Percentiles rank a stretch among this genome's conserved stretches.
Evolutionary conservation across 2,888 invertebrate species (phyloP).

Genomic region (Tetramorium bicarinatum): DNA sequence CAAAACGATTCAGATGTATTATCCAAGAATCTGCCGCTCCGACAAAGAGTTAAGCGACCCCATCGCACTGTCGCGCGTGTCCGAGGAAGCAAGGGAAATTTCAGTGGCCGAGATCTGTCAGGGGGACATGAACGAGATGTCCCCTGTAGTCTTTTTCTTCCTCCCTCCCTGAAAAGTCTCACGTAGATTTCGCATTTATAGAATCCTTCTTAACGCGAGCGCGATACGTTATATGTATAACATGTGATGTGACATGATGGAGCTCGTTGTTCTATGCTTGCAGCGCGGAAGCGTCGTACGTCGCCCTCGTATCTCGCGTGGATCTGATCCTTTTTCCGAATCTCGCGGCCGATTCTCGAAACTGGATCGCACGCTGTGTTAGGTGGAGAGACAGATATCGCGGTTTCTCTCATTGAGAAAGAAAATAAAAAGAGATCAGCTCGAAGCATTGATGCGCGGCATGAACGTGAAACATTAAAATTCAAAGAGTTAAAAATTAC

Average conservation of each 20-base stretch:
- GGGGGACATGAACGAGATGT: conserved; percentile 58
- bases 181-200: conserved; percentile 60
- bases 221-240: conserved; percentile 71
- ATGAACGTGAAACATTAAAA: not conserved
- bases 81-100: conserved; percentile 31
- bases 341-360: not conserved
- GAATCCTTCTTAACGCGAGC: conserved; percentile 73
- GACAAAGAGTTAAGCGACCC: conserved; percentile 17
- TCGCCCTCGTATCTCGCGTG: not conserved
- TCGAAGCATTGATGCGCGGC: not conserved
- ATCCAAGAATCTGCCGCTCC: not conserved
- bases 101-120: conserved; percentile 20
- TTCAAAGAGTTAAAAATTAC: not conserved
- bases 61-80: conserved; percentile 7
- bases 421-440: not conserved
- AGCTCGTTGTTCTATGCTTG: conserved; percentile 35
- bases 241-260: conserved; percentile 44
- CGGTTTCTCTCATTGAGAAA: not conserved
- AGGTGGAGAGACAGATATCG: not conserved
- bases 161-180: conserved; percentile 11
- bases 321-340: not conserved
- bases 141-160: conserved; percentile 58
- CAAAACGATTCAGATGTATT: not conserved
- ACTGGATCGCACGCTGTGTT: not conserved
- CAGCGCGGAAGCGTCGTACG: conserved; percentile 55